Evolutionary conservation across 2,797 vertebrate species (phyloP), one percentile per base, ranked within the genome.

Genomic region (Huso huso): DNA sequence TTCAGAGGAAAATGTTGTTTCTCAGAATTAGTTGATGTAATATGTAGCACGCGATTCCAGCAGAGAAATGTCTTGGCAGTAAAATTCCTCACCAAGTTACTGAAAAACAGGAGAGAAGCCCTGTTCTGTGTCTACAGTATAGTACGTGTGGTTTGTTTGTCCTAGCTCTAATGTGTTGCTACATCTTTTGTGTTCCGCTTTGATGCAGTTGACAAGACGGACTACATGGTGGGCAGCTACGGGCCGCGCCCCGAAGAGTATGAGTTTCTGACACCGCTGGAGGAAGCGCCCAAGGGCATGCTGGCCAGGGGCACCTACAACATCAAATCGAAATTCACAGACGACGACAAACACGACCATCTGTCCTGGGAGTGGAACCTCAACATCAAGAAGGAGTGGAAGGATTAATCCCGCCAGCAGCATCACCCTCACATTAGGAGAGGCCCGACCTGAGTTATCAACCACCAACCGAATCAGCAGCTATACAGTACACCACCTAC

Each of bases 301-400:
- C 67, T 99, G 74, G 93, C 95, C 6, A 91, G 94, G 0, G 96
- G 93, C 75, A 94, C 87, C 83, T 99, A 99, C 86, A 86, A 78
- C 76, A 89, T 99, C 85, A 96, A 93, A 78, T 98, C 94, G 71
- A 90, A 90, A 77, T 98, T 99, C 78, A 96, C 95, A 3, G 96
- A 99, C 37, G 37, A 37, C 37, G 37, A 37, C 37, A 37, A 37
- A 37, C 37, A 37, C 37, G 37, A 37, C 37, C 37, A 37, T 37
- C 37, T 37, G 37, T 37, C 37, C 37, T 37, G 37, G 37, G 37
- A 37, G 37, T 37, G 37, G 37, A 37, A 37, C 37, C 94, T 99
- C 76, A 93, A 88, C 86, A 97, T 98, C 87, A 95, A 94, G 81
- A 98, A 98, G 85, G 95, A 98, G 13, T 98, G 96, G 96, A 93